Base-by-base conservation (phyloP, 2,113 vertebrate genomes). In the Prunella fulvescens region DNA sequence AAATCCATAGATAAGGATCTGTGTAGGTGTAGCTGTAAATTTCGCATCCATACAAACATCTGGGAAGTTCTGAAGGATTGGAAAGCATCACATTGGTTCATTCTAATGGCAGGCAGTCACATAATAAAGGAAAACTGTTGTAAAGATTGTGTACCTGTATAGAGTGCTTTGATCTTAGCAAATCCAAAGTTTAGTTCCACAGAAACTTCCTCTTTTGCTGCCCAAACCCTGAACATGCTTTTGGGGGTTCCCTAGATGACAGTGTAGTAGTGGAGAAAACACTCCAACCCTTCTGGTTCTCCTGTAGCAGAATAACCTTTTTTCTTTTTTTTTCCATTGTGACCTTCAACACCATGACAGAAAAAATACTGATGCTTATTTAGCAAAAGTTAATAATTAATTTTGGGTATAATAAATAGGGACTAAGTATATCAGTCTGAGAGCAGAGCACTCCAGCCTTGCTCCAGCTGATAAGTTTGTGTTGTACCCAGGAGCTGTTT, bases 331-430 rank as follows among this genome's bases (percentile, higher is more conserved):
- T 74, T 45, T 56, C 33, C 4, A 5, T 19, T 86, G 51, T 64
- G 61, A 40, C 65, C n/a, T 81, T 91, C 44, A 95, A 39, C 0
- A 0, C 25, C 7, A 3, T 33, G n/a, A 72, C 77, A 67, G 25
- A 48, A 81, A 82, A 92, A 76, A 45, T 35, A 48, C 7, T 31
- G 12, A 19, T 66, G 44, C 24, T 87, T 95, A 28, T 53, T 92
- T 79, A 81, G n/a, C 53, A 60, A 6, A 78, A 74, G 83, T 93
- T 91, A 92, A 65, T 95, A 13, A 85, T 93, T 95, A 92, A 71
- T 44, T 48, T 24, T 70, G 66, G 13, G 13, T 88, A 17, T 48
- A 65, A 5, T 42, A 35, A 54, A 39, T 13, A 64, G 19, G 3
- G 22, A 51, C 42, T 80, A 37, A 58, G 19, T 14, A 11, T 74